These are phyloP conservation scores for Chaetorhynchus papuensis DNA, from an alignment of 2,113 vertebrate genomes.

Conservation along the genomic window DNA sequence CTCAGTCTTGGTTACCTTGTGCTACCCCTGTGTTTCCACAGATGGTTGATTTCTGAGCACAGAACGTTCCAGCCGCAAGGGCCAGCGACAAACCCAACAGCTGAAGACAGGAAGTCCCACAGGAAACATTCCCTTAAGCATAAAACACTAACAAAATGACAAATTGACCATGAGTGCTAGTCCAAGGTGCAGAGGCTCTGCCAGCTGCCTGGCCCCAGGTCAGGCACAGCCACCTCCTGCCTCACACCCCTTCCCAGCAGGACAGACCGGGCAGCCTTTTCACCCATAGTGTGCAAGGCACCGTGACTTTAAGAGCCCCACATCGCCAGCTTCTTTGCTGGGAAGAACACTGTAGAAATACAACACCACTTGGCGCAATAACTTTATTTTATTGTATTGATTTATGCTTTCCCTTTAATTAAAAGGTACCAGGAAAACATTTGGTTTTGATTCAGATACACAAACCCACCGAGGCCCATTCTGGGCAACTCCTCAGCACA, in stretches of 20 bases:
- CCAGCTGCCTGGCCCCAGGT: background rate
- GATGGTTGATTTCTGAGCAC: background rate
- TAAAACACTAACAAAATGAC: background rate
- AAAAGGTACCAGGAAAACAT: slow-evolving; percentile 40
- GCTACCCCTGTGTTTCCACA: background rate
- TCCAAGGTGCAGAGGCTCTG: background rate
- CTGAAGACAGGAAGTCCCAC: background rate
- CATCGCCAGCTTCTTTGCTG: background rate
- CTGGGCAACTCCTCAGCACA: background rate
- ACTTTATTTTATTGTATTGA: background rate
- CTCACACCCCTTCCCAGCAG: background rate
- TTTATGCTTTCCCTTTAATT: slow-evolving; percentile 51
- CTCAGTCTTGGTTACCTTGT: background rate
- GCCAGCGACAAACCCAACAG: background rate
- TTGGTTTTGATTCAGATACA: background rate
- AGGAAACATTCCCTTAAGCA: background rate
- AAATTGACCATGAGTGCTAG: accelerated
- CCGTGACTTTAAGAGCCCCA: background rate
- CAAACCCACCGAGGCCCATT: background rate
- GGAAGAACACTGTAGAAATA: background rate
- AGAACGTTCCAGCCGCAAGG: background rate
- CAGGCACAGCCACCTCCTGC: background rate
- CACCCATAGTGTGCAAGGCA: accelerated
- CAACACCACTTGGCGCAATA: background rate
- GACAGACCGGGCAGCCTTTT: background rate